Base-by-base conservation (phyloP, 2,888 invertebrate genomes). In the Xestia rhomboidea region DNA sequence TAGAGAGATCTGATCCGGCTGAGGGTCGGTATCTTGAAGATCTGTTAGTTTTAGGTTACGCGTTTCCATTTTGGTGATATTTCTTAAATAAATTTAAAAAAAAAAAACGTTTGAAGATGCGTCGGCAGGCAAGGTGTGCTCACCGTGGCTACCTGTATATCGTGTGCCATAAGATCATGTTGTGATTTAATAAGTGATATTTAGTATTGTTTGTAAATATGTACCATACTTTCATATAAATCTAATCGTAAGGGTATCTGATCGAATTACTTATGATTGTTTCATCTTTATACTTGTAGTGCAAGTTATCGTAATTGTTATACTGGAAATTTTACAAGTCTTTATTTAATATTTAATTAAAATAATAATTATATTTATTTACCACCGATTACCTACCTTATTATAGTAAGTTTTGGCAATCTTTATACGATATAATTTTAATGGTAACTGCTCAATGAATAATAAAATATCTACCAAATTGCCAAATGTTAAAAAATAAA, bases 1-100 rank as follows among this genome's bases (percentile, higher is more conserved):
- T 97, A 96, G 93, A 96, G 94, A 97, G 97, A 97, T 97, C 97
- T 97, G 97, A 97, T 93, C 91, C 93, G 94, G 89, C 90, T 91
- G 68, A 87, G 79, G 89, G 88, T 90, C 89, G 86, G 84, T 89
- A 92, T 93, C 91, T 93, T 92, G 91, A 93, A 93, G 96, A 96
- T 96, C 96, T 95, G 93, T 95, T 95, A 95, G 94, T 91, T 93
- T 87, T 87, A 89, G 87, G 84, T 83, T 92, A 94, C 84, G 92
- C 90, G 92, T 94, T 93, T 93, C 89, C 91, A 93, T 94, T 86
- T 94, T 93, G 94, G 95, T 95, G 95, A 95, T 96, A 96, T 95
- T 93, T 93, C 93, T 92, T 92, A 91, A 91, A 89, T 90, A 89
- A 92, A 92, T 92, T 92, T 87, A 49, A 87, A 21, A 49, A 46